phyloP scores from a whole-genome alignment of 2,888 invertebrate species.

The Aspidapion aeneum region DNA sequence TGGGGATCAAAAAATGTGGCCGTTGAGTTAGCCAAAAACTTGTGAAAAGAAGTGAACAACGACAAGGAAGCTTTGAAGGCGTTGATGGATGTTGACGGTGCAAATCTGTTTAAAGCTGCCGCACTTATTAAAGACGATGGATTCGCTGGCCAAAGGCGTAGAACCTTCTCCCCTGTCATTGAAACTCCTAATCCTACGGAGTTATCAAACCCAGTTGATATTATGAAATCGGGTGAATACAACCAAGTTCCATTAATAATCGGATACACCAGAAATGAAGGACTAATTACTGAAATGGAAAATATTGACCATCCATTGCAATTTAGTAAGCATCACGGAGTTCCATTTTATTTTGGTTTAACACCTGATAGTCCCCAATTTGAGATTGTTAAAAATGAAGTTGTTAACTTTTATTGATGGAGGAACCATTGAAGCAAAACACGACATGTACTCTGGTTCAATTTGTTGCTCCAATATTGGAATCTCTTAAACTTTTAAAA shows the following conservation, averaged over 20 bases:
- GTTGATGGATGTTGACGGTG: background rate
- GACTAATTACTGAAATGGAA: slow-evolving; percentile 19
- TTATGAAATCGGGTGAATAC: slow-evolving; percentile 36
- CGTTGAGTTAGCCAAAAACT: background rate
- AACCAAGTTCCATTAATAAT: slow-evolving; percentile 42
- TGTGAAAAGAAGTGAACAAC: background rate
- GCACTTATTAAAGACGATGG: background rate
- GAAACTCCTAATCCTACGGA: slow-evolving; percentile 28
- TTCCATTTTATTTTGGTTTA: background rate
- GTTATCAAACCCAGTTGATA: slow-evolving; percentile 36
- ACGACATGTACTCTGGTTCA: slow-evolving; percentile 6
- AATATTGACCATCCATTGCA: background rate
- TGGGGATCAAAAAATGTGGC: slow-evolving; percentile 20
- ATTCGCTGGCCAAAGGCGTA: slow-evolving; percentile 2
- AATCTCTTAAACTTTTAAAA: slow-evolving; percentile 5
- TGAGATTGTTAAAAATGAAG: background rate
- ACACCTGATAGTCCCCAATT: background rate
- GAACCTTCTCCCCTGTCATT: slow-evolving; percentile 29
- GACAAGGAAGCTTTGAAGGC: background rate
- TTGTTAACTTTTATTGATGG: slow-evolving; percentile 7
- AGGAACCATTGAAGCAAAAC: background rate
- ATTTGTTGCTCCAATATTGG: slow-evolving; percentile 14
- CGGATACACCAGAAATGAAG: slow-evolving; percentile 41
- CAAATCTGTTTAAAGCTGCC: background rate
- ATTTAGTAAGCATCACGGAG: background rate